phyloP scores from a whole-genome alignment of 2,113 vertebrate species.

The Blennius ocellaris region DNA sequence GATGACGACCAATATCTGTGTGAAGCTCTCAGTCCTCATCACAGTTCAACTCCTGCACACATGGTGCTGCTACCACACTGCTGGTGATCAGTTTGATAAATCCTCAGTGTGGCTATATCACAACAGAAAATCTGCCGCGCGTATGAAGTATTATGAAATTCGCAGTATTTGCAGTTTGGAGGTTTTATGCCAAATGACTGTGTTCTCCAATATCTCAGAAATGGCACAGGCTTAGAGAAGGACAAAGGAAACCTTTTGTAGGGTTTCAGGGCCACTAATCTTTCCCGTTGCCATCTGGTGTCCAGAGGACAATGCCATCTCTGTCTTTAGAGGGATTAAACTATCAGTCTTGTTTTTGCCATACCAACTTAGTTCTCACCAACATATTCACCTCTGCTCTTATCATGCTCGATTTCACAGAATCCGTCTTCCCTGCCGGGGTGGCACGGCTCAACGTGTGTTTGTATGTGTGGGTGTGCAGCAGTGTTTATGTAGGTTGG shows the following conservation, averaged over 20 bases:
- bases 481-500: constrained; percentile 42
- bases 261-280: constrained; percentile 61
- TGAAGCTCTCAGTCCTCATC: constrained; percentile 27
- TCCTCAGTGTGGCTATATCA: not conserved
- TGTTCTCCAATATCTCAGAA: constrained; percentile 67
- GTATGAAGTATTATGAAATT: constrained; percentile 26
- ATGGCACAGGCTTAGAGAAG: constrained; percentile 46
- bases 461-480: constrained; percentile 41
- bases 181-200: constrained; percentile 59
- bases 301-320: constrained; percentile 63
- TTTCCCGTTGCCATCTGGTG: constrained; percentile 68
- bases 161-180: constrained; percentile 47
- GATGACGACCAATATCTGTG: constrained; percentile 46
- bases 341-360: constrained; percentile 39
- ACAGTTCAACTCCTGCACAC: constrained; percentile 13
- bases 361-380: constrained; percentile 43
- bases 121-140: constrained; percentile 31
- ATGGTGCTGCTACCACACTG: not conserved
- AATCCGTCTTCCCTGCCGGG: constrained; percentile 30
- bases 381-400: constrained; percentile 19
- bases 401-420: constrained; percentile 25
- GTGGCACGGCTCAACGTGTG: constrained; percentile 14
- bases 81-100: constrained; percentile 9
- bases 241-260: constrained; percentile 66
- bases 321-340: constrained; percentile 58